These are phyloP conservation scores for Stegophylla sp. DNA, from an alignment of 2,888 invertebrate species.

Conservation along the genomic window DNA sequence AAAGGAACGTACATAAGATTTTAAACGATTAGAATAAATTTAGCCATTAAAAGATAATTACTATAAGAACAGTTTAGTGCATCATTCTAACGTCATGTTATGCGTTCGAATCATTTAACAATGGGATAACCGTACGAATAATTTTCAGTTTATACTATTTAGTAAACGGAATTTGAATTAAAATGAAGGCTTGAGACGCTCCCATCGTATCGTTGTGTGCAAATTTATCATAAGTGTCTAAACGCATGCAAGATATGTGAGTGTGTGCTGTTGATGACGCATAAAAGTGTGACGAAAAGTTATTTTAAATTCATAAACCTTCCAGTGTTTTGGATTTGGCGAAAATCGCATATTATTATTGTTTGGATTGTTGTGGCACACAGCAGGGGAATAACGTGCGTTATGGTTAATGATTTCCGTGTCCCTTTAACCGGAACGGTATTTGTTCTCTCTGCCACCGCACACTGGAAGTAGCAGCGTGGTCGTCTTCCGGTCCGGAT, in stretches of 20 bases:
- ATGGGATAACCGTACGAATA: background rate
- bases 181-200: background rate
- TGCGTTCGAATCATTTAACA: background rate
- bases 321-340: slow-evolving; percentile 17
- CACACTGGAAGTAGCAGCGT: slow-evolving; percentile 1
- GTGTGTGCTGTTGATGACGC: background rate
- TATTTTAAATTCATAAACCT: slow-evolving; percentile 11
- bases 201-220: too few species aligned
- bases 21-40: background rate
- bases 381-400: slow-evolving; percentile 33
- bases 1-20: background rate
- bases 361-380: slow-evolving; percentile 4
- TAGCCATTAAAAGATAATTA: background rate
- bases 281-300: slow-evolving; percentile 18
- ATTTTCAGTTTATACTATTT: background rate
- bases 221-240: background rate
- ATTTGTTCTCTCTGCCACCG: slow-evolving; percentile 47
- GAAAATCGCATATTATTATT: slow-evolving; percentile 35
- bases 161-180: background rate
- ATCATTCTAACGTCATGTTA: background rate
- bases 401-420: slow-evolving; percentile 54
- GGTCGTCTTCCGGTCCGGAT: slow-evolving; percentile 50
- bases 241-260: background rate
- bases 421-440: slow-evolving; percentile 57
- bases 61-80: background rate